A percentile compares a stretch with the other conserved stretches of the same genome.
phyloP scores from a whole-genome alignment of 2,888 invertebrate genomes.

The Hyalella azteca region DNA sequence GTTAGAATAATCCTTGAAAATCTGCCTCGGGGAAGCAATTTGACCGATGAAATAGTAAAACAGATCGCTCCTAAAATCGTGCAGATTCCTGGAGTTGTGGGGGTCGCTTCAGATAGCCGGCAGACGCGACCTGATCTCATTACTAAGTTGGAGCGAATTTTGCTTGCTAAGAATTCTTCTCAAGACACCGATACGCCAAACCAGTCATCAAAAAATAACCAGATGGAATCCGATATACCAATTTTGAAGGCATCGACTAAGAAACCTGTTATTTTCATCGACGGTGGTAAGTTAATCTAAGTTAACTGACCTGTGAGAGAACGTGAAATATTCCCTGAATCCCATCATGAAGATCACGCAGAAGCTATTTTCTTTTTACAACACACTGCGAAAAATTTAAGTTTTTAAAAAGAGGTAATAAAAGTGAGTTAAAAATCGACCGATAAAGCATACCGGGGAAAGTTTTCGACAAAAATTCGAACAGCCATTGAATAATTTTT shows the following conservation, averaged over 20 bases:
- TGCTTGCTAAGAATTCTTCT: background rate
- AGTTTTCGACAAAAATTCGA: too few relatives aligned
- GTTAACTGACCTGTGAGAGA: too few relatives aligned
- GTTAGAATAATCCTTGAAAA: background rate
- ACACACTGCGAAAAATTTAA: too few relatives aligned
- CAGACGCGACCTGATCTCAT: background rate
- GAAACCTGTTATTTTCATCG: constrained; percentile 44
- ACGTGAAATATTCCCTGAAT: too few relatives aligned
- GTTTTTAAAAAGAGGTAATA: too few relatives aligned
- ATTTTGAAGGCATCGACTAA: background rate
- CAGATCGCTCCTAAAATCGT: background rate
- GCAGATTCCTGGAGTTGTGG: background rate
- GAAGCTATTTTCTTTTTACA: too few relatives aligned
- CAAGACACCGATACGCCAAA: background rate
- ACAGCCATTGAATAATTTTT: too few relatives aligned
- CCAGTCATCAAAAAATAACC: background rate
- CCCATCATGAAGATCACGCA: too few relatives aligned
- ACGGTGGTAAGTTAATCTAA: constrained; percentile 47
- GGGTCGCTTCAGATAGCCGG: background rate
- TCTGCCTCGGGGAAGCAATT: background rate
- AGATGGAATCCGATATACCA: background rate
- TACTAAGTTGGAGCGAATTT: background rate
- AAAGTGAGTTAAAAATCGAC: too few relatives aligned
- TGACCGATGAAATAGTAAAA: background rate
- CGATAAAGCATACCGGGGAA: too few relatives aligned